These are phyloP conservation scores for Hipposideros larvatus DNA, from an alignment of 2,797 vertebrate species.

Conservation along the genomic window DNA sequence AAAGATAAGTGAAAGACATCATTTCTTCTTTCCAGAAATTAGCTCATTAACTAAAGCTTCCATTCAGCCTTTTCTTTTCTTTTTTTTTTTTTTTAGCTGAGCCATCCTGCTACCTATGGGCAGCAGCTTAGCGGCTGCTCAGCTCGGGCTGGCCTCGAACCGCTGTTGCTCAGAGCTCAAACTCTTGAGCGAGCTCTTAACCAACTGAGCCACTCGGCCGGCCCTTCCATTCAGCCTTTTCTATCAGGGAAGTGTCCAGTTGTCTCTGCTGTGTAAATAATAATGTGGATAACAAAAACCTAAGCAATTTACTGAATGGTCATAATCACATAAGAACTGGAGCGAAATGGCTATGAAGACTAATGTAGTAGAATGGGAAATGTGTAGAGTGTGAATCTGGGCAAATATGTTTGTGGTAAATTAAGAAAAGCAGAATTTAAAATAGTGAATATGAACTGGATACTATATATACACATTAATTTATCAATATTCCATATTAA, in stretches of 20 bases:
- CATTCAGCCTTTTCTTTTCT: not conserved
- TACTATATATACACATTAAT: not conserved
- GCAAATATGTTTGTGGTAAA: constrained; percentile 18
- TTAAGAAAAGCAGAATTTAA: not conserved
- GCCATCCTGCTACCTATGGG: too few species aligned
- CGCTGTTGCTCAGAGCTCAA: too few species aligned
- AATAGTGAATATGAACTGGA: not conserved
- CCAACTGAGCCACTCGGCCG: too few species aligned
- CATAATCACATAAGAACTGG: not conserved
- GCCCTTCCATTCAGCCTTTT: not conserved
- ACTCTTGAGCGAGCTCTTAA: too few species aligned
- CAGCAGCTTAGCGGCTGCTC: too few species aligned
- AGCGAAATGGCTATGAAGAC: not conserved
- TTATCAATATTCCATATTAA: not conserved
- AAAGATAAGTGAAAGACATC: not conserved
- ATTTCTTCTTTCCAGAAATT: constrained; percentile 36
- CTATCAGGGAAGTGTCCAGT: not conserved
- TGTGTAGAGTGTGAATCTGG: not conserved
- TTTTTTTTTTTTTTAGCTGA: too few species aligned
- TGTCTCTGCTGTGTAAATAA: not conserved
- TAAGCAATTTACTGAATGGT: not conserved
- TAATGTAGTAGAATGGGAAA: not conserved
- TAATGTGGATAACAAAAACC: not conserved
- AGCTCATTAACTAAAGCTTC: not conserved
- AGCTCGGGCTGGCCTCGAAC: too few species aligned